phyloP scores from a whole-genome alignment of 2,797 vertebrate species.

The Nothura maculosa region DNA sequence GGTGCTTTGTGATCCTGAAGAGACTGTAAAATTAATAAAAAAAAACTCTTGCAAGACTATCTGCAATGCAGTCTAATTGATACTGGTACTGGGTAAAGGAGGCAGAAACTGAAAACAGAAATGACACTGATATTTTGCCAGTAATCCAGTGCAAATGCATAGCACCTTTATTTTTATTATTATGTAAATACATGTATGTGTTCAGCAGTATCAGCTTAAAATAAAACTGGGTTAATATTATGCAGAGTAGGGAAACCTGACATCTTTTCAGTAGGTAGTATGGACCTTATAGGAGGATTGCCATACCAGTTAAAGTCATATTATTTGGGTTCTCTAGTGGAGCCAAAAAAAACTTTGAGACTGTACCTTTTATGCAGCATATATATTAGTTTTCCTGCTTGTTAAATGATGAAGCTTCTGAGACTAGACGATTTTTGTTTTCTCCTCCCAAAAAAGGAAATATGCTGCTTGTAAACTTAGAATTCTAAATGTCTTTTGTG shows the following conservation, averaged over 20 bases:
- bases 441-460: neutral
- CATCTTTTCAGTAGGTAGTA: neutral
- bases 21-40: neutral
- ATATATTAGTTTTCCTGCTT: neutral
- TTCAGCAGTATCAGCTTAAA: neutral
- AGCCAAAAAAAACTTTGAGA: neutral
- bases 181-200: neutral
- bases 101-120: neutral
- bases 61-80: neutral
- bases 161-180: neutral
- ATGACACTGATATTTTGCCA: neutral
- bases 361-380: neutral
- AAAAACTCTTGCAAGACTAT: neutral
- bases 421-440: neutral
- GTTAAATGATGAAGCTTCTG: neutral
- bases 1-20: neutral
- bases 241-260: neutral
- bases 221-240: neutral
- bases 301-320: neutral
- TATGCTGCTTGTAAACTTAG: neutral
- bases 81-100: neutral
- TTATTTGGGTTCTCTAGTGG: neutral
- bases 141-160: neutral
- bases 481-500: neutral
- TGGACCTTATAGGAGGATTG: neutral